Evolutionary conservation across 2,797 vertebrate genomes (phyloP).

Genomic region (Macroramphosus scolopax): DNA sequence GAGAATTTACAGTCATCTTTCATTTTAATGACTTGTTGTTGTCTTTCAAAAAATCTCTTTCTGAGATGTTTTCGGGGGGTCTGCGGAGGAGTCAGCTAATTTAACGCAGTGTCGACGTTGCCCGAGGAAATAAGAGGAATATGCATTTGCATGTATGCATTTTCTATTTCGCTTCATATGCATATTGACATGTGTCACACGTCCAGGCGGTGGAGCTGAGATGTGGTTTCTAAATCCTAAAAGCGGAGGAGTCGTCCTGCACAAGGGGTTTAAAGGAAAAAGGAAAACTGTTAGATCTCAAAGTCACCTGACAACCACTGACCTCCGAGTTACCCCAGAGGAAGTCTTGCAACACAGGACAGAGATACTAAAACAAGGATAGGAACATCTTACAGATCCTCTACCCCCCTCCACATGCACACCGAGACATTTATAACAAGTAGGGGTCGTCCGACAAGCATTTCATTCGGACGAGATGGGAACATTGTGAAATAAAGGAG

Average conservation of each 20-base stretch:
- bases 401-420: constrained; percentile 7
- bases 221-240: too few relatives aligned
- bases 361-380: constrained; percentile 57
- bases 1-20: constrained; percentile 57
- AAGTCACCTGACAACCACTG: constrained; percentile 56
- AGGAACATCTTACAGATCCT: constrained; percentile 40
- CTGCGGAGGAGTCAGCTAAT: too few relatives aligned
- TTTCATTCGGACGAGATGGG: constrained; percentile 13
- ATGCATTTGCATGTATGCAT: too few relatives aligned
- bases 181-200: too few relatives aligned
- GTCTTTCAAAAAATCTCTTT: constrained; percentile 58
- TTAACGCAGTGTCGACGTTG: too few relatives aligned
- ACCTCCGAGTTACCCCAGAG: constrained; percentile 58
- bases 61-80: too few relatives aligned
- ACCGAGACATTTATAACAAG: constrained; percentile 34
- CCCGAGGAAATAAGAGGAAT: too few relatives aligned
- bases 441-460: constrained; percentile 39
- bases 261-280: constrained; percentile 21
- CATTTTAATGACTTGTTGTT: constrained; percentile 71
- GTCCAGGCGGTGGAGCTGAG: too few relatives aligned
- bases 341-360: constrained; percentile 58
- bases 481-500: constrained; percentile 19
- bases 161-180: too few relatives aligned
- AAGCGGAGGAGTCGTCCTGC: constrained; percentile 31
- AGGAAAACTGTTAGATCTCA: constrained; percentile 57